phyloP scores from a whole-genome alignment of 2,888 invertebrate species.

The Achlya flavicornis region DNA sequence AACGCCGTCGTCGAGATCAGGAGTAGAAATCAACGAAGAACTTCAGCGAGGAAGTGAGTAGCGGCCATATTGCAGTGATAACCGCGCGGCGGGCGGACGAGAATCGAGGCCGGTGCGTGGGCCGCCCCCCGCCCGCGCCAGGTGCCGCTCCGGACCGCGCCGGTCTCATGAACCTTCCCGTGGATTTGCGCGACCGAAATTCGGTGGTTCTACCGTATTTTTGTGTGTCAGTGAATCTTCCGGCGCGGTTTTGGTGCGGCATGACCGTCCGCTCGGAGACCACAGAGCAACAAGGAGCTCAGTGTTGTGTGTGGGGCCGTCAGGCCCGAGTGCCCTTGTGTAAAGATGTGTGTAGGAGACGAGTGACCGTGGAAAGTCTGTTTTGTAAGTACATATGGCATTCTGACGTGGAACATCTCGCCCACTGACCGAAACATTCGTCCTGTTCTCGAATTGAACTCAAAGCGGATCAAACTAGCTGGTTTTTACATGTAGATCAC shows the following conservation, averaged over 20 bases:
- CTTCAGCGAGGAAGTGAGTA: constrained; percentile 85
- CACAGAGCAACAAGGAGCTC: constrained; percentile 45
- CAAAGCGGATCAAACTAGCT: constrained; percentile 41
- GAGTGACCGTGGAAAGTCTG: constrained; percentile 78
- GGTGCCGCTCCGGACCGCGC: constrained; percentile 86
- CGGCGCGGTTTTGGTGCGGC: constrained; percentile 76
- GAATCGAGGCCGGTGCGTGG: constrained; percentile 85
- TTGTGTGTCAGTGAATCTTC: constrained; percentile 75
- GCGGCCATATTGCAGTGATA: constrained; percentile 85
- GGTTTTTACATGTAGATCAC: constrained; percentile 48
- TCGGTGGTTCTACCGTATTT: constrained; percentile 77
- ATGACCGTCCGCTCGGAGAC: constrained; percentile 53
- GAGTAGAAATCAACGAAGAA: constrained; percentile 84
- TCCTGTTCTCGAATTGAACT: constrained; percentile 31
- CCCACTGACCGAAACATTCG: constrained; percentile 45
- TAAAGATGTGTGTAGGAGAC: constrained; percentile 76
- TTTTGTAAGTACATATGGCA: constrained; percentile 76
- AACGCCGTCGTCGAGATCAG: constrained; percentile 83
- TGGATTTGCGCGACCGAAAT: constrained; percentile 84
- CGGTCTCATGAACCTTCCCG: constrained; percentile 84
- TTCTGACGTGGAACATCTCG: constrained; percentile 56
- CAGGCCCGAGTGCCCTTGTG: constrained; percentile 79
- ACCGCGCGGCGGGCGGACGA: constrained; percentile 84
- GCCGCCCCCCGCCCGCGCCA: constrained; percentile 83
- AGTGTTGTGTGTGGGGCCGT: constrained; percentile 78